These are phyloP conservation scores for Mizuhopecten yessoensis DNA, from an alignment of 1,140 invertebrate genomes.

Conservation along the genomic window DNA sequence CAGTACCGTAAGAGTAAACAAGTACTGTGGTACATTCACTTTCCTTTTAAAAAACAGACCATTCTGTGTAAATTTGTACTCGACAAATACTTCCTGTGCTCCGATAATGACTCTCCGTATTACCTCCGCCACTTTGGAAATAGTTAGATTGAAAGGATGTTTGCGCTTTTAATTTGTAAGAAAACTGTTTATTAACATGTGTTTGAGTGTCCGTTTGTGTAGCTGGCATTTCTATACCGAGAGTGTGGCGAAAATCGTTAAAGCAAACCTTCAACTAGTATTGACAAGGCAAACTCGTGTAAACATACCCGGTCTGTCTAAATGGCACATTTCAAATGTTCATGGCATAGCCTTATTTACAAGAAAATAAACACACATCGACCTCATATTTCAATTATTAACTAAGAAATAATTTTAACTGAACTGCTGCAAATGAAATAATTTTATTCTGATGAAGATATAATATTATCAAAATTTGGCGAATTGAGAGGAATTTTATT, in stretches of 20 bases:
- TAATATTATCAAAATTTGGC: too few species aligned
- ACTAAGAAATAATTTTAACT: too few species aligned
- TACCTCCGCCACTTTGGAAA: slow-evolving; percentile 37
- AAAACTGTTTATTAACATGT: slow-evolving; percentile 2
- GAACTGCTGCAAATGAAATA: too few species aligned
- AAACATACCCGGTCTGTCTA: background rate
- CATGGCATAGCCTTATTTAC: too few species aligned
- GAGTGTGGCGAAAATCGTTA: slow-evolving; percentile 21
- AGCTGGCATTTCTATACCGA: background rate
- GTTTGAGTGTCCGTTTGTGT: background rate
- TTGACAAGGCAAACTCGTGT: background rate
- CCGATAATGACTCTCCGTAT: background rate
- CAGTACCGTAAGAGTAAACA: slow-evolving; percentile 41
- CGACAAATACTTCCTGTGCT: slow-evolving; percentile 58
- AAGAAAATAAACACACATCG: too few species aligned
- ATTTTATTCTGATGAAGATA: too few species aligned
- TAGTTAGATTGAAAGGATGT: slow-evolving; percentile 12
- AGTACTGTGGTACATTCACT: background rate
- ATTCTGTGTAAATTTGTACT: slow-evolving; percentile 56
- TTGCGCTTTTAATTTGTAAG: slow-evolving; percentile 39
- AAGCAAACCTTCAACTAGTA: background rate
- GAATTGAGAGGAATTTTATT: too few species aligned
- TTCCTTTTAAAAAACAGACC: slow-evolving; percentile 36
- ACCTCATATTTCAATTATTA: too few species aligned
- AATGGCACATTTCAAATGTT: too few species aligned